Percentiles rank a stretch among this genome's conserved stretches.
These are phyloP conservation scores for Gymnocheta viridis DNA, from an alignment of 2,888 invertebrate species.

Conservation along the genomic window DNA sequence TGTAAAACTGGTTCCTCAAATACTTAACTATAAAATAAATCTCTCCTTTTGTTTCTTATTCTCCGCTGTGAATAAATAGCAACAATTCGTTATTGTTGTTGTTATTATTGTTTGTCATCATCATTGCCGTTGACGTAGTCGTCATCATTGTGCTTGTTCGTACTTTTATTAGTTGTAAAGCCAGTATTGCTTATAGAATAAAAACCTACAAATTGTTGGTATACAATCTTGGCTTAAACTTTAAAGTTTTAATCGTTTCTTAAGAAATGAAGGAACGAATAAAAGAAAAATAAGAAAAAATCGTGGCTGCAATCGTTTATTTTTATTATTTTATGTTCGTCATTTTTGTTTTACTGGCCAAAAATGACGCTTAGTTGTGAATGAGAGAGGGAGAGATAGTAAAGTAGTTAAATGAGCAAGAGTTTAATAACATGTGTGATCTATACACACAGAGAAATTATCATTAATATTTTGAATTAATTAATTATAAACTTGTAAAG, in stretches of 20 bases:
- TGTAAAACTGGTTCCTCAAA: slow-evolving; percentile 78
- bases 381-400: slow-evolving; percentile 29
- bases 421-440: slow-evolving; percentile 11
- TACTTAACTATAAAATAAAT: slow-evolving; percentile 48
- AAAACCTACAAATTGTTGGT: not conserved
- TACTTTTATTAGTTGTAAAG: slow-evolving; percentile 11
- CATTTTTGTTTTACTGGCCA: slow-evolving; percentile 51
- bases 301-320: slow-evolving; percentile 41
- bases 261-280: slow-evolving; percentile 58
- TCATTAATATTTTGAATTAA: no score
- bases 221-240: slow-evolving; percentile 40
- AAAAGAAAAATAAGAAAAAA: slow-evolving; percentile 46
- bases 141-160: slow-evolving; percentile 50
- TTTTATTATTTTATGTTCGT: slow-evolving; percentile 21
- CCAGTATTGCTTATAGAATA: slow-evolving; percentile 38
- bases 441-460: no score
- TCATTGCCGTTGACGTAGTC: slow-evolving; percentile 33
- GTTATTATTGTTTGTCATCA: slow-evolving; percentile 70
- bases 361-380: slow-evolving; percentile 44
- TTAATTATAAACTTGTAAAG: no score
- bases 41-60: slow-evolving; percentile 40
- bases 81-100: slow-evolving; percentile 32
- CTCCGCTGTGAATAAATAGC: slow-evolving; percentile 5
- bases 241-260: slow-evolving; percentile 60
- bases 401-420: slow-evolving; percentile 26